phyloP scores from a whole-genome alignment of 2,113 vertebrate species.

The Papio anubis region DNA sequence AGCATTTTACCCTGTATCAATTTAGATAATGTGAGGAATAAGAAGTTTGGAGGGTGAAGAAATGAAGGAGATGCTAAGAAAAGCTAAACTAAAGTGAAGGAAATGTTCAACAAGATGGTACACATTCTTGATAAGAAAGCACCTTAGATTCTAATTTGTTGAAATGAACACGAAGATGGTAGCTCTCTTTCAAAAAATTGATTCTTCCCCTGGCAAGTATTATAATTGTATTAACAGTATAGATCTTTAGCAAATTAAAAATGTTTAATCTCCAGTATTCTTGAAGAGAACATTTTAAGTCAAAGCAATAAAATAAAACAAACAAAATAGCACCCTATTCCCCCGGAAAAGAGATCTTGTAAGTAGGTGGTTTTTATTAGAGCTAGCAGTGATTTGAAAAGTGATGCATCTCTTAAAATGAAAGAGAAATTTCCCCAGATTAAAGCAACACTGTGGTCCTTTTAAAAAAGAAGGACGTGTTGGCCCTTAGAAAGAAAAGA shows the following conservation, averaged over 20 bases:
- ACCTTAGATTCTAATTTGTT: background rate
- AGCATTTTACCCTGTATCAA: background rate
- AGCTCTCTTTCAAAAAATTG: background rate
- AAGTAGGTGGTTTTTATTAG: conserved; percentile 77
- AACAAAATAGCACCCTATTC: background rate
- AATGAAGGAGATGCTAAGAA: background rate
- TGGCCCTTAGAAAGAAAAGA: background rate
- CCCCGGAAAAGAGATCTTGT: conserved; percentile 7
- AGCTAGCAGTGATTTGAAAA: conserved; percentile 77
- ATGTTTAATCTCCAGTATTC: background rate
- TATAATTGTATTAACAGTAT: background rate
- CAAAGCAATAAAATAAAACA: background rate
- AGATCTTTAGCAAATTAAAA: background rate
- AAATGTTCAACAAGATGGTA: background rate
- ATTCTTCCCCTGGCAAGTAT: background rate
- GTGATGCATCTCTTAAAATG: conserved; percentile 75
- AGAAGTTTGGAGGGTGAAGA: background rate
- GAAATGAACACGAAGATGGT: background rate
- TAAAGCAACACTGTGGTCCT: conserved; percentile 18
- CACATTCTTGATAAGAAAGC: background rate
- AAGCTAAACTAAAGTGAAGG: background rate
- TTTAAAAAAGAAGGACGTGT: background rate
- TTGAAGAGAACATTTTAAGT: conserved; percentile 23
- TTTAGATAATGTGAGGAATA: background rate
- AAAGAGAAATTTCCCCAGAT: conserved; percentile 71